Conservation (phyloP, 2,797 vertebrate species). For the Xyrichtys novacula region DNA sequence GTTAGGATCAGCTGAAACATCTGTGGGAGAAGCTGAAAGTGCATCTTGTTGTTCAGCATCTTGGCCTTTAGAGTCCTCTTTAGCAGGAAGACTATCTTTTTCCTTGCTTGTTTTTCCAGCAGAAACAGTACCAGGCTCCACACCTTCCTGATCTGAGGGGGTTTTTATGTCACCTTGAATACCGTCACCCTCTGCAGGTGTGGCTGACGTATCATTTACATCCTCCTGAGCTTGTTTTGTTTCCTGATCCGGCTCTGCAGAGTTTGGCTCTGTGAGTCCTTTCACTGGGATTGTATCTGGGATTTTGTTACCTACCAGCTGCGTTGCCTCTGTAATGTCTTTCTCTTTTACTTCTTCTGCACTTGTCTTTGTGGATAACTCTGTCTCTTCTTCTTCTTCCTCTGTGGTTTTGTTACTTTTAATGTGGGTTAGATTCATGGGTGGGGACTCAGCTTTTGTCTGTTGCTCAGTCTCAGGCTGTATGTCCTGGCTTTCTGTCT, state of each 20-base stretch:
- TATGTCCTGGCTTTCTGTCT: constrained; percentile 1
- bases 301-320: constrained; percentile 33
- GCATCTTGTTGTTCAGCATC: constrained; percentile 18
- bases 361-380: constrained; percentile 8
- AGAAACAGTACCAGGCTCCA: neutral
- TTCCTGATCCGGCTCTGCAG: constrained; percentile 14
- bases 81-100: constrained; percentile 8
- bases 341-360: constrained; percentile 20
- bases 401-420: constrained; percentile 12
- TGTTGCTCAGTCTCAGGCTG: constrained; percentile 17
- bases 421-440: constrained; percentile 4
- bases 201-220: constrained; percentile 44
- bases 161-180: constrained; percentile 24
- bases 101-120: constrained; percentile 16
- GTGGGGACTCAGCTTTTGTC: constrained; percentile 5
- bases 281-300: constrained; percentile 31
- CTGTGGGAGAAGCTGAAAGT: neutral
- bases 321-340: constrained; percentile 2
- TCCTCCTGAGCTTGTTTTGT: constrained; percentile 36
- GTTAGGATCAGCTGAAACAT: constrained; percentile 9
- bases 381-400: constrained; percentile 20
- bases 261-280: constrained; percentile 7
- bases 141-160: constrained; percentile 21
- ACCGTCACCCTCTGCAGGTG: constrained; percentile 43
- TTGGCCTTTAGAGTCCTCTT: constrained; percentile 35